Base-by-base conservation (phyloP, 2,113 vertebrate genomes). In the Thunnus maccoyii region DNA sequence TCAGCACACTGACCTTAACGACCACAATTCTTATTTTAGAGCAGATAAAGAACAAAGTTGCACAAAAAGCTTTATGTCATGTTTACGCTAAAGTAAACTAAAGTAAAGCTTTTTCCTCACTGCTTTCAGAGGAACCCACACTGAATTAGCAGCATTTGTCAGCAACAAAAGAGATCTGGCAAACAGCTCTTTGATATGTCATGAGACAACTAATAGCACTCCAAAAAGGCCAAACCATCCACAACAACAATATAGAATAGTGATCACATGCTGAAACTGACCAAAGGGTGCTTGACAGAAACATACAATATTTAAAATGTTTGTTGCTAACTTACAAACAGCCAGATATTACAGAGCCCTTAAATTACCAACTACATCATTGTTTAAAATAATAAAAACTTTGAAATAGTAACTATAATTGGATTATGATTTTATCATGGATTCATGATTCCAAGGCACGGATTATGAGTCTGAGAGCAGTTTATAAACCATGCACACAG, bases 1-100 rank as follows among this genome's bases (percentile, higher is more conserved):
- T 51, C 51, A 57, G 52, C 17, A 63, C 36, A 56, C 41, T 58
- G 20, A 52, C 63, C 62, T 72, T 17, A 77, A 64, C 12, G 69
- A 61, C 0, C 18, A 74, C 12, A 62, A 66, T 48, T 51, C 30
- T 15, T 30, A 68, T 47, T 57, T 58, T 36, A 47, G 48, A 54
- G 22, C 16, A 7, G 48, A n/a, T 41, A 5, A 7, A 48, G n/a
- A 13, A 46, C 16, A 66, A 18, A 0, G 25, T 30, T 17, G 14
- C 54, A 41, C 30, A 41, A 52, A n/a, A 73, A 64, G 54, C n/a
- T 5, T 30, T 5, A 50, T 12, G 4, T 54, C 1, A 30, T 30
- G 44, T 30, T 9, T 13, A 16, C 4, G 18, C 15, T 41, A 41
- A 41, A 41, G 12, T 13, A 16, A 6, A 15, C 15, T 36, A 36